Evolutionary conservation across 2,888 invertebrate genomes (phyloP).

Genomic region (Hypomecis atomaria): DNA sequence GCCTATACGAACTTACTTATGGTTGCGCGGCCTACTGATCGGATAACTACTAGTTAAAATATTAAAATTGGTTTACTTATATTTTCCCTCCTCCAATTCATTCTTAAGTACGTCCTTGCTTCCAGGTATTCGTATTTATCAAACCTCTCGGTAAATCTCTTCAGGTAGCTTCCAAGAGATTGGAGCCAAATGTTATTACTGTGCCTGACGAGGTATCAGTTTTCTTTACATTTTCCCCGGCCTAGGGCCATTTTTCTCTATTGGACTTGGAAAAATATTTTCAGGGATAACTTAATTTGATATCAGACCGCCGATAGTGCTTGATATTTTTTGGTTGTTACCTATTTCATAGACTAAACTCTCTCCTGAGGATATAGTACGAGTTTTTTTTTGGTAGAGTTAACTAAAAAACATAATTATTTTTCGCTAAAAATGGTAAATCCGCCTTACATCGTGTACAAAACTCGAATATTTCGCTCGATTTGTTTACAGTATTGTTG

Average conservation of each 20-base stretch:
- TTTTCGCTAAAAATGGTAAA: too few relatives aligned
- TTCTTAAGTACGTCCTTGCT: slow-evolving; percentile 2
- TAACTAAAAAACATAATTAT: too few relatives aligned
- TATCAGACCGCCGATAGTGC: background rate
- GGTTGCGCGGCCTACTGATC: too few relatives aligned
- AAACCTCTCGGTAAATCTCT: slow-evolving; percentile 38
- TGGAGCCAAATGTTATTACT: slow-evolving; percentile 40
- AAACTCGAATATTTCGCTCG: too few relatives aligned
- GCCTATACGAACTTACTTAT: too few relatives aligned
- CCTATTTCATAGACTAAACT: background rate
- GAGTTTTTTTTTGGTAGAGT: too few relatives aligned
- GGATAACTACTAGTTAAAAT: too few relatives aligned
- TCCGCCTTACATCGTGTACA: too few relatives aligned
- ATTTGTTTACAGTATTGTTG: too few relatives aligned
- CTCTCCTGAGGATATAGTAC: background rate
- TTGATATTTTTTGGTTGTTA: background rate
- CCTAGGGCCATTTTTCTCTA: slow-evolving; percentile 12
- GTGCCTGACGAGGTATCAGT: slow-evolving; percentile 27
- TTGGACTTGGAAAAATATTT: slow-evolving; percentile 14
- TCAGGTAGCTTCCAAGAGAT: slow-evolving; percentile 39
- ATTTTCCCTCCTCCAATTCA: background rate
- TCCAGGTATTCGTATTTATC: slow-evolving; percentile 41
- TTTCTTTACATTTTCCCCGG: slow-evolving; percentile 28
- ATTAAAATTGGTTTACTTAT: background rate
- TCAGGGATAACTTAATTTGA: slow-evolving; percentile 16